Evolutionary conservation across 2,888 invertebrate species (phyloP).

Genomic region (Calameuta filiformis): DNA sequence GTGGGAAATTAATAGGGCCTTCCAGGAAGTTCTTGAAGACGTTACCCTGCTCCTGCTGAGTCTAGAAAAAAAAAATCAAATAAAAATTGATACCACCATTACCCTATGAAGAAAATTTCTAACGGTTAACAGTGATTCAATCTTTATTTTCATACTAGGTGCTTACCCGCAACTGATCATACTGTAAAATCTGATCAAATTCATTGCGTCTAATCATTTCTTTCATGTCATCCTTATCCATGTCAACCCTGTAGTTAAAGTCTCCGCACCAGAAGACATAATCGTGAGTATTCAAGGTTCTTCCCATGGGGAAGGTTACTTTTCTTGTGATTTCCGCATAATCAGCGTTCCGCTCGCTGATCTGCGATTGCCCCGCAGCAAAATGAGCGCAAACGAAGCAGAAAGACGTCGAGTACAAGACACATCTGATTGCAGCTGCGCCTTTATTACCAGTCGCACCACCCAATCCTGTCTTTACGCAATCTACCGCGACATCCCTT

Average conservation of each 20-base stretch:
- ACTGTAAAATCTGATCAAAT: conserved; percentile 79
- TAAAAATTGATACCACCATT: background rate
- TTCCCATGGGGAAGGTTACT: conserved; percentile 90
- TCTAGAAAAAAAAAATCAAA: conserved; percentile 55
- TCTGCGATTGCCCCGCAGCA: conserved; percentile 98
- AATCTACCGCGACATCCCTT: conserved; percentile 93
- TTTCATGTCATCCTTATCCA: conserved; percentile 94
- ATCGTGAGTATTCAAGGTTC: conserved; percentile 94
- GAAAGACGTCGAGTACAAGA: conserved; percentile 91
- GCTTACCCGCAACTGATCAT: conserved; percentile 84
- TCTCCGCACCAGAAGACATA: conserved; percentile 99
- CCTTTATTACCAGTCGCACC: conserved; percentile 99
- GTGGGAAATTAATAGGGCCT: conserved; percentile 90
- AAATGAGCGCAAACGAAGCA: conserved; percentile 99
- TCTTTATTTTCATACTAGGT: background rate
- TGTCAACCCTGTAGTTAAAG: conserved; percentile 97
- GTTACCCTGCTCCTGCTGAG: conserved; percentile 82
- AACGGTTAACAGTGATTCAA: background rate
- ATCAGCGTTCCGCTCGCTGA: conserved; percentile 94
- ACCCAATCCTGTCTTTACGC: conserved; percentile 97
- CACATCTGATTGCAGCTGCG: conserved; percentile 91
- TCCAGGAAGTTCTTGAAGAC: conserved; percentile 95
- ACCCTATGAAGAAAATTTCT: background rate
- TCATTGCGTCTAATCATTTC: conserved; percentile 82
- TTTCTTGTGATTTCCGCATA: conserved; percentile 95